Evolutionary conservation across 2,797 vertebrate genomes (phyloP).

Genomic region (Silurus lanzhouensis): DNA sequence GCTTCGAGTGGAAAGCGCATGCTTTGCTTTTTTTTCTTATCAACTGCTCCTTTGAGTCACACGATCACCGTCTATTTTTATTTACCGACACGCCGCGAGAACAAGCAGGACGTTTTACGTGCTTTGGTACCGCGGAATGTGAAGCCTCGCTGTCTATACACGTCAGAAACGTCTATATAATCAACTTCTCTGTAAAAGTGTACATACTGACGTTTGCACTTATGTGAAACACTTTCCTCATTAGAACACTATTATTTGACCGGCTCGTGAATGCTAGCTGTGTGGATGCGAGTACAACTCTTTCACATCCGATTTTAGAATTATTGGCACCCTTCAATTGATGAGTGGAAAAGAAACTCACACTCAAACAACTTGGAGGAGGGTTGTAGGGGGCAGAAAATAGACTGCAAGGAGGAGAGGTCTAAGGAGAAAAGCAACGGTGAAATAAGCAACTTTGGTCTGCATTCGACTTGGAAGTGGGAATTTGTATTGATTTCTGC

Average conservation of each 20-base stretch:
- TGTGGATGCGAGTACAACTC: not conserved
- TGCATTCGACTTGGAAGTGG: not conserved
- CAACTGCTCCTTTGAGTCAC: conserved; percentile 30
- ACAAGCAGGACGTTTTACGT: conserved; percentile 23
- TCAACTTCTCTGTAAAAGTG: conserved; percentile 15
- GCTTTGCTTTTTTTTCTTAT: not conserved
- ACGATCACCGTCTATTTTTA: conserved; percentile 41
- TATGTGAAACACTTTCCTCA: conserved; percentile 16
- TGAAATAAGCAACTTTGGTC: too few relatives aligned
- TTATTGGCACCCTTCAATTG: conserved; percentile 1
- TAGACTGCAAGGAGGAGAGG: not conserved
- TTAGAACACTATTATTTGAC: conserved; percentile 18
- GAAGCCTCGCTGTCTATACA: conserved; percentile 10
- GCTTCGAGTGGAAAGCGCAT: not conserved
- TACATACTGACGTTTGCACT: not conserved
- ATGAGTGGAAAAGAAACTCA: conserved; percentile 4
- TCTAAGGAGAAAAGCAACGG: not conserved
- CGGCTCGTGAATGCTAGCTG: conserved; percentile 13
- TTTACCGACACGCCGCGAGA: conserved; percentile 26
- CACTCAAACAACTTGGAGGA: not conserved
- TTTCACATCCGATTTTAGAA: not conserved
- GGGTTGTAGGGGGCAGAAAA: not conserved
- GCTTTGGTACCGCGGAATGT: conserved; percentile 12
- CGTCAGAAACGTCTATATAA: conserved; percentile 18
- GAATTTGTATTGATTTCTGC: not conserved